Conservation (phyloP, 1,140 invertebrate species). For the Trichomalopsis sarcophagae region DNA sequence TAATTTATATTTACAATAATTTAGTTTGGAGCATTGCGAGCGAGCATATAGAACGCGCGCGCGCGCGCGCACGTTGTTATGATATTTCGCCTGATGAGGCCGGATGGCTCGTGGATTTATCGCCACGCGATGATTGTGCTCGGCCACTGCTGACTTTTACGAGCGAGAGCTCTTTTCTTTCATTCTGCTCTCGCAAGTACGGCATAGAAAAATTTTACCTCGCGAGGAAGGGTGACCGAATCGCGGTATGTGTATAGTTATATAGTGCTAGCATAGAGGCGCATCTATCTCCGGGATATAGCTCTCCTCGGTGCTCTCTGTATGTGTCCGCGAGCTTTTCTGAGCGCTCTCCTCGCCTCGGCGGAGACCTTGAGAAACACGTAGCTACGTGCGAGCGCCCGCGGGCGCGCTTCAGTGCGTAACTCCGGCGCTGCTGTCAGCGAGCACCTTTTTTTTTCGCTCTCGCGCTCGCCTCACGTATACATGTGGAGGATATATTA, state of each 20-base stretch:
- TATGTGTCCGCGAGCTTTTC: neutral
- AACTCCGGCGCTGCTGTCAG: conserved; percentile 20
- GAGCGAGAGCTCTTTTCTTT: neutral
- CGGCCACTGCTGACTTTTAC: neutral
- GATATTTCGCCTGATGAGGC: neutral
- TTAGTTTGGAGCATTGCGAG: conserved; percentile 21
- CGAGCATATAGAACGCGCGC: neutral
- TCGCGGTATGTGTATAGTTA: no score
- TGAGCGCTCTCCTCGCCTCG: neutral
- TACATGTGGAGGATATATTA: neutral
- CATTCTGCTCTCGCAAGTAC: no score
- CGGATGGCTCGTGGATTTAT: neutral
- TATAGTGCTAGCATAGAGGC: no score
- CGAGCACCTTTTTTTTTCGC: conserved; percentile 2
- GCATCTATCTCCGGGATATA: no score
- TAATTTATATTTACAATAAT: conserved; percentile 39
- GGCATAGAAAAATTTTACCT: no score
- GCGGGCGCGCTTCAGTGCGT: neutral
- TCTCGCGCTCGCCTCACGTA: neutral
- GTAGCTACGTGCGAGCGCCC: neutral
- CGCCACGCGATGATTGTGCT: neutral
- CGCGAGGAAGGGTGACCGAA: no score
- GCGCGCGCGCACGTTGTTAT: neutral
- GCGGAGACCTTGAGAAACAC: conserved; percentile 23
- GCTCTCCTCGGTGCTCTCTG: neutral